Evolutionary conservation across 1,140 invertebrate genomes (phyloP), one percentile per base, ranked within the genome.

Genomic region (Archivesica marissinica): DNA sequence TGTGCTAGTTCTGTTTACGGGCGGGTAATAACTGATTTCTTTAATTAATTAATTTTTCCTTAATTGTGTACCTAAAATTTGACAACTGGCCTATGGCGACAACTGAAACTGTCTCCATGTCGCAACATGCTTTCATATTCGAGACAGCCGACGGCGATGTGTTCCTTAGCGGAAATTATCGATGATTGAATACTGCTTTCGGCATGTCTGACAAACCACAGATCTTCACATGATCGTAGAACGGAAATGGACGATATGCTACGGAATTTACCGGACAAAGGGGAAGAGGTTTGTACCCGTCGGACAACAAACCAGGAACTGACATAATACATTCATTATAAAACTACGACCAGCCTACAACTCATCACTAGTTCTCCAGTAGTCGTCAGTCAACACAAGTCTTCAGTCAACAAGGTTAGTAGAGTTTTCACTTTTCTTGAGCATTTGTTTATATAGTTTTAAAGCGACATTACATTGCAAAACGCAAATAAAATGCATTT

Each of bases 381-480:
- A 59, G 54, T 59, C 54, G 25, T 59, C 54, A 59, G 54, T 59
- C n/a, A n/a, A n/a, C n/a, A n/a, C n/a, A n/a, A 59, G 54, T 59
- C 54, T 9, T 59, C 54, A 59, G 54, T 59, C 54, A 59, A 59
- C 25, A 17, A 59, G 54, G 54, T 59, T 28, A 28, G 54, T 2
- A 54, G 33, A 59, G 54, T n/a, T 59, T 28, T n/a, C n/a, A n/a
- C n/a, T n/a, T n/a, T n/a, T n/a, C n/a, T n/a, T n/a, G n/a, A n/a
- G n/a, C n/a, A n/a, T n/a, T n/a, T n/a, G n/a, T n/a, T n/a, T n/a
- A n/a, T n/a, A n/a, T n/a, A n/a, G n/a, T n/a, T n/a, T n/a, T n/a
- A n/a, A n/a, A n/a, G n/a, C n/a, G n/a, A n/a, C n/a, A n/a, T n/a
- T n/a, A n/a, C n/a, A n/a, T n/a, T n/a, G n/a, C n/a, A n/a, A n/a